Evolutionary conservation across 2,888 invertebrate species (phyloP).

Genomic region (Anarsia innoxiella): DNA sequence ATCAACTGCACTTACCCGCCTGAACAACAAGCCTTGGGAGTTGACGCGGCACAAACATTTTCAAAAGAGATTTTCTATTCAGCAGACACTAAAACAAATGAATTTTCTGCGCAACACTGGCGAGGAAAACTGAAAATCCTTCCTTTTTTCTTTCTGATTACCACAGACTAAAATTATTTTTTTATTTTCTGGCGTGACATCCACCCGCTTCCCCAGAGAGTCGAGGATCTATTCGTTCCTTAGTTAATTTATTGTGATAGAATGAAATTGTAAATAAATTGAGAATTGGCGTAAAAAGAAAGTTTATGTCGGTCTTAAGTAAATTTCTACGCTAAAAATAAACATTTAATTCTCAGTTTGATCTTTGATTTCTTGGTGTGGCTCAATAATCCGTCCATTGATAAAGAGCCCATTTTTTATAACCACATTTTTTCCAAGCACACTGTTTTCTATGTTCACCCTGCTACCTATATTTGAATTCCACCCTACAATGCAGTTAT

Average conservation of each 20-base stretch:
- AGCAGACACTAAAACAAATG: constrained; percentile 1
- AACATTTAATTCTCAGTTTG: too few relatives aligned
- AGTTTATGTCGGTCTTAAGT: too few relatives aligned
- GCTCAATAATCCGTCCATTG: too few relatives aligned
- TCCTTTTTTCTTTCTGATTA: background rate
- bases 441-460: constrained; percentile 99
- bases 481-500: constrained; percentile 98
- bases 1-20: constrained; percentile 36
- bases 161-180: constrained; percentile 8
- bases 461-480: constrained; percentile 95
- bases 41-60: constrained; percentile 50
- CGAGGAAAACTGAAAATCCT: constrained; percentile 4
- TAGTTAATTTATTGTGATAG: too few relatives aligned
- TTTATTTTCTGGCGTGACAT: too few relatives aligned
- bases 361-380: too few relatives aligned
- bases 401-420: constrained; percentile 98
- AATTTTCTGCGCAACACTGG: constrained; percentile 3
- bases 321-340: too few relatives aligned
- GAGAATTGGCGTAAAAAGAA: too few relatives aligned
- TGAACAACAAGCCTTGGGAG: constrained; percentile 54
- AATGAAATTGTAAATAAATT: too few relatives aligned
- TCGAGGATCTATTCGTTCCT: too few relatives aligned
- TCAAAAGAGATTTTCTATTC: too few relatives aligned
- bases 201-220: too few relatives aligned
- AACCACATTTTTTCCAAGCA: constrained; percentile 98